These are phyloP conservation scores for Mormyrus hasselquistii DNA, from an alignment of 2,797 vertebrate species.

Conservation along the genomic window DNA sequence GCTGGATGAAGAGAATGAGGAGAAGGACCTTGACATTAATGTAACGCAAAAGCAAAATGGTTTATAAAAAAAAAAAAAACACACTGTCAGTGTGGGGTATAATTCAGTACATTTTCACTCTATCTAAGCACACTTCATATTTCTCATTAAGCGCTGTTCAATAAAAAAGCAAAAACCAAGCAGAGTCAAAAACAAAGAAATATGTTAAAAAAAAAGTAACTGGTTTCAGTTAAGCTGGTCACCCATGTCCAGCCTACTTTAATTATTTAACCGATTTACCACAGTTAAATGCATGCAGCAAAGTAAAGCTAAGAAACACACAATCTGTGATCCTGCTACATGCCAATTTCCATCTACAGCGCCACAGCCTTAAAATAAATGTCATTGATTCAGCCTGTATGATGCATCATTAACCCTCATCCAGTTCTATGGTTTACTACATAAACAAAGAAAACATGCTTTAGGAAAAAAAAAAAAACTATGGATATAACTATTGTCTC, in stretches of 20 bases:
- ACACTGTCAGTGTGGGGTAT: not conserved
- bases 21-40: not conserved
- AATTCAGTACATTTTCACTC: not conserved
- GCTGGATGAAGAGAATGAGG: not conserved
- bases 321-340: not conserved
- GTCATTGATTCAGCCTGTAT: not conserved
- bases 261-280: constrained; percentile 53
- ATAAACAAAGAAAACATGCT: not conserved
- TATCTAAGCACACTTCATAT: not conserved
- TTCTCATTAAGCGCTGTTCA: not conserved
- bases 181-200: not conserved
- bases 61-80: not conserved
- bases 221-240: not conserved
- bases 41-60: not conserved
- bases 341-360: not conserved
- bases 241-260: constrained; percentile 45
- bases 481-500: not conserved
- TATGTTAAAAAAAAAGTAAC: not conserved
- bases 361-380: not conserved
- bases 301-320: not conserved
- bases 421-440: not conserved
- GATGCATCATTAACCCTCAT: not conserved
- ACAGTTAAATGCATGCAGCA: not conserved
- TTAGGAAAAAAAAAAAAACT: not conserved
- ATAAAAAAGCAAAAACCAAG: not conserved